Conservation (phyloP, 2,797 vertebrate genomes). For the Eulemur coronatus region DNA sequence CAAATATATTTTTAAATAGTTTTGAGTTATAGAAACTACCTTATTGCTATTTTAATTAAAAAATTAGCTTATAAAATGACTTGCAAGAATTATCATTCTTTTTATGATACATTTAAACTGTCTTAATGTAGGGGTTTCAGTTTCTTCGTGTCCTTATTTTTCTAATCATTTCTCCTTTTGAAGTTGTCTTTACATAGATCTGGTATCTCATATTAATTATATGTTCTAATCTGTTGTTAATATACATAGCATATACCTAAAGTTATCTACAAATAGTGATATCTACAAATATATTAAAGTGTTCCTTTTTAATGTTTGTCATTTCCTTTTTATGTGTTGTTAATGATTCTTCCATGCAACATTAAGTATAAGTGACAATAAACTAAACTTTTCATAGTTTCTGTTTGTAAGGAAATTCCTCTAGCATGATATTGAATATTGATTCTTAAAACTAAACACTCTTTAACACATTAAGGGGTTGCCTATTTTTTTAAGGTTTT, state of each 20-base stretch:
- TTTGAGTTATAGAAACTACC: background rate
- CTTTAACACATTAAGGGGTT: background rate
- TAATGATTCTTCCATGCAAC: background rate
- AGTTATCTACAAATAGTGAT: background rate
- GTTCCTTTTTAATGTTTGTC: background rate
- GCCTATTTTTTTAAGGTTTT: background rate
- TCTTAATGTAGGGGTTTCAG: background rate
- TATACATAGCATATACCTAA: background rate
- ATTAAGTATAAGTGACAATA: background rate
- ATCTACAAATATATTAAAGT: background rate
- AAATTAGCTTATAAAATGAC: background rate
- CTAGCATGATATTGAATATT: background rate
- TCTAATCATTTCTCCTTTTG: background rate
- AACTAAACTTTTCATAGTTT: conserved; percentile 5
- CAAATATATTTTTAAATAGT: conserved; percentile 23
- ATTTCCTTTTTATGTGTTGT: background rate
- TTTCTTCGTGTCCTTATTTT: background rate
- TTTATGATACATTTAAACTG: background rate
- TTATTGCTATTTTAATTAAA: background rate
- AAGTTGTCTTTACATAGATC: background rate
- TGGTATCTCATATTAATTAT: background rate
- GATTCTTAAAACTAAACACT: background rate
- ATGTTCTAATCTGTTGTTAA: background rate
- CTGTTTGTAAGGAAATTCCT: conserved; percentile 10
- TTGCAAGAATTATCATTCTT: background rate